Conservation (phyloP, 2,113 vertebrate genomes). For the Myrmecophaga tridactyla region DNA sequence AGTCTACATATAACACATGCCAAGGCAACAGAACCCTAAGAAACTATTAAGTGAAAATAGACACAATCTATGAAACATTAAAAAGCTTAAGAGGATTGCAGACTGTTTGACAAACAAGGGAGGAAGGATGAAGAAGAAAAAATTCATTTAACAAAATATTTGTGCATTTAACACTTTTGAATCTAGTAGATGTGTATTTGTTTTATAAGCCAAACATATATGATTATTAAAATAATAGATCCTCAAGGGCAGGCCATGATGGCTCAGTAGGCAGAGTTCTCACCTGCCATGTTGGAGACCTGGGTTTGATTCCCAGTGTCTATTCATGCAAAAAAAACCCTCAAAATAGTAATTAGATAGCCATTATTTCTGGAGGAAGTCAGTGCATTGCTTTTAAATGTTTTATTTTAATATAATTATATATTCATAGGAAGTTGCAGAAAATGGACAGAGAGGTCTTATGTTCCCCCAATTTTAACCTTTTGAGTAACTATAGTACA, state of each 20-base stretch:
- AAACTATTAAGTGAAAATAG: neutral
- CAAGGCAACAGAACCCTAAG: neutral
- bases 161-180: neutral
- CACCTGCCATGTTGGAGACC: too few species aligned
- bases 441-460: neutral
- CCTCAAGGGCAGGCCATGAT: too few species aligned
- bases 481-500: neutral
- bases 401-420: constrained; percentile 1
- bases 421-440: neutral
- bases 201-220: neutral
- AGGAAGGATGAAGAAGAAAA: neutral
- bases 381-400: neutral
- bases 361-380: neutral
- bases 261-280: too few species aligned
- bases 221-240: neutral
- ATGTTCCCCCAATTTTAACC: neutral
- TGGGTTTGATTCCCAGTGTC: too few species aligned
- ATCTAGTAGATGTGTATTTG: neutral
- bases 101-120: neutral
- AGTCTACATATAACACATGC: neutral
- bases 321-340: too few species aligned
- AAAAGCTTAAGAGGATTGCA: neutral
- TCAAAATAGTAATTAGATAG: neutral
- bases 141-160: neutral
- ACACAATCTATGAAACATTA: neutral